Evolutionary conservation across 1,140 invertebrate species (phyloP).

Genomic region (Drosophila ironensis): DNA sequence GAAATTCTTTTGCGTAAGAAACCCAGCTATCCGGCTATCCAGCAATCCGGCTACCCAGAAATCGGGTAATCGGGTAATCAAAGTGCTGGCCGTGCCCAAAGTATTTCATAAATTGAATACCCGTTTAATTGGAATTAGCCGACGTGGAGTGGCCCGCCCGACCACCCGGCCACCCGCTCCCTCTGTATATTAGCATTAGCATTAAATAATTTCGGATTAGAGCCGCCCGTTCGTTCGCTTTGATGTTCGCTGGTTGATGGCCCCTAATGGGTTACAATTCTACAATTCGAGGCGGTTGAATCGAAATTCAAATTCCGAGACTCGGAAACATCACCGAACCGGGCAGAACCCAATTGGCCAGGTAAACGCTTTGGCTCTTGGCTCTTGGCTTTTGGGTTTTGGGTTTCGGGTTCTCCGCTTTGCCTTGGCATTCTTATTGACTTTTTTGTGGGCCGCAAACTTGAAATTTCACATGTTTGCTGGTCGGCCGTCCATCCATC

Average conservation of each 20-base stretch:
- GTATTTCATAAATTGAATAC: conserved; percentile 61
- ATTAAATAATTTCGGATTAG: conserved; percentile 39
- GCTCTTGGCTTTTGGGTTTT: conserved; percentile 41
- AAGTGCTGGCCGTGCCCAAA: conserved; percentile 21
- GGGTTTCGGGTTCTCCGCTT: conserved; percentile 35
- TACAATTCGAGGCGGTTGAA: neutral
- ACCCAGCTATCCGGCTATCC: conserved; percentile 7
- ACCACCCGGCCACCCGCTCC: conserved; percentile 9
- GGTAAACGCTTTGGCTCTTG: too few relatives aligned
- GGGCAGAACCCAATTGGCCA: too few relatives aligned
- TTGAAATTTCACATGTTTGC: conserved; percentile 41
- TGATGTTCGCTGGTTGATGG: conserved; percentile 42
- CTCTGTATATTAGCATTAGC: conserved; percentile 28
- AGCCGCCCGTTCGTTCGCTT: conserved; percentile 33
- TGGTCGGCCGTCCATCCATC: too few relatives aligned
- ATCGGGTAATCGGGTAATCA: conserved; percentile 36
- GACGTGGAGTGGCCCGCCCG: neutral
- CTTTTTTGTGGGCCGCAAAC: conserved; percentile 44
- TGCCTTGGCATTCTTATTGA: conserved; percentile 25
- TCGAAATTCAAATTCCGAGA: conserved; percentile 8
- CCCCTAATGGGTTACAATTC: conserved; percentile 15
- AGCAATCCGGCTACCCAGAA: too few relatives aligned
- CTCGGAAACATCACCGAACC: conserved; percentile 9
- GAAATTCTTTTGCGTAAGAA: conserved; percentile 50
- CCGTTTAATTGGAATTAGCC: conserved; percentile 58